Evolutionary conservation across 2,888 invertebrate species (phyloP).

Genomic region (Lepidocyrtoides sp.): DNA sequence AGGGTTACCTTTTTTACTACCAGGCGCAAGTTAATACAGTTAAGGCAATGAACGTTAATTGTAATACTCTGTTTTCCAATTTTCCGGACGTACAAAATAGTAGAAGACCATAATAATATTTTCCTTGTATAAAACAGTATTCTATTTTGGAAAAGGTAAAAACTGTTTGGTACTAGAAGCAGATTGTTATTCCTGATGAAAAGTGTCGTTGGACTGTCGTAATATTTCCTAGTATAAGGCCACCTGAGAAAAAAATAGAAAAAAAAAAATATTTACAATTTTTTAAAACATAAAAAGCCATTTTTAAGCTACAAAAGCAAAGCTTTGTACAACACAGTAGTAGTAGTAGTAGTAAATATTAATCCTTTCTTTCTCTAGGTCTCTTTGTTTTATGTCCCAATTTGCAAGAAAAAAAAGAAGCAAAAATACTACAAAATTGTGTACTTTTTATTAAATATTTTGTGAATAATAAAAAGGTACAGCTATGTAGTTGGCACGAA

Average conservation of each 20-base stretch:
- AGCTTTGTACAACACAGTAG: neutral
- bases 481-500: neutral
- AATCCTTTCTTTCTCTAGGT: slow-evolving; percentile 48
- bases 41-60: slow-evolving; percentile 48
- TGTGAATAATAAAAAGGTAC: neutral
- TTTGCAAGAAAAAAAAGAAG: slow-evolving; percentile 28
- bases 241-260: slow-evolving; percentile 62
- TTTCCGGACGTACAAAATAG: slow-evolving; percentile 24
- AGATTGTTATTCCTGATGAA: slow-evolving; percentile 8
- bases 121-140: neutral
- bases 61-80: slow-evolving; percentile 39
- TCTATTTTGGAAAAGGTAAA: slow-evolving; percentile 1
- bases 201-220: neutral
- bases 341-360: slow-evolving; percentile 42
- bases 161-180: neutral
- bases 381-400: slow-evolving; percentile 41
- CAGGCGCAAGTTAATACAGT: slow-evolving; percentile 18
- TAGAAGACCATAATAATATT: slow-evolving; percentile 10
- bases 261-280: slow-evolving; percentile 7
- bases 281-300: neutral
- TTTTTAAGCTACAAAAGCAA: neutral
- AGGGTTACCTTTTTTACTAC: neutral
- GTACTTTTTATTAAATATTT: neutral
- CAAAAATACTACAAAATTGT: neutral
- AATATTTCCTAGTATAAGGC: slow-evolving; percentile 55